Conservation (phyloP, 2,888 invertebrate genomes). For the Clusia tigrina region DNA sequence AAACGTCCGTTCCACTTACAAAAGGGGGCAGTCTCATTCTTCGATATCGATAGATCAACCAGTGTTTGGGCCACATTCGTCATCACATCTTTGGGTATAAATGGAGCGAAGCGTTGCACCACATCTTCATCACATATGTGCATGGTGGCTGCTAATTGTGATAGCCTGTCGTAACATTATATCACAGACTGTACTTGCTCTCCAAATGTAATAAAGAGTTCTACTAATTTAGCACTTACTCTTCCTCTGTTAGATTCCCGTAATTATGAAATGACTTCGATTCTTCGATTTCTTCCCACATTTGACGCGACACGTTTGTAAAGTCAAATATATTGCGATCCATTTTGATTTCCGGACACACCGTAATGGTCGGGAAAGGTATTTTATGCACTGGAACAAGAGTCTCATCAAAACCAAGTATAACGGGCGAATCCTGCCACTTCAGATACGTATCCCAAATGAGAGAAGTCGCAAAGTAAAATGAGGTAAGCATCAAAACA, state of each 20-base stretch:
- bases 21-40: constrained; percentile 57
- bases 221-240: constrained; percentile 40
- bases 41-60: constrained; percentile 51
- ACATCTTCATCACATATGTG: constrained; percentile 60
- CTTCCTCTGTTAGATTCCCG: constrained; percentile 35
- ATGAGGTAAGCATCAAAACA: constrained; percentile 52
- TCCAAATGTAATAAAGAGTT: background rate
- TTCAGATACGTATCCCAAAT: constrained; percentile 57
- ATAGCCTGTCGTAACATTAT: background rate
- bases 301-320: constrained; percentile 43
- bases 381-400: constrained; percentile 58
- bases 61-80: constrained; percentile 46
- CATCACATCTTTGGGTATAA: constrained; percentile 40
- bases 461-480: constrained; percentile 53
- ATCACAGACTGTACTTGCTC: background rate
- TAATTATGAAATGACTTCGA: constrained; percentile 34
- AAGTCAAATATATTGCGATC: constrained; percentile 55
- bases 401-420: constrained; percentile 60
- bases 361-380: constrained; percentile 60
- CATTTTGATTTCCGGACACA: constrained; percentile 63
- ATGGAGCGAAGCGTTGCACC: constrained; percentile 43
- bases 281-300: constrained; percentile 42
- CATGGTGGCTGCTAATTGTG: constrained; percentile 50
- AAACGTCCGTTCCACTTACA: constrained; percentile 59
- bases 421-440: constrained; percentile 59